Evolutionary conservation across 2,113 vertebrate genomes (phyloP).

Genomic region (Tachysurus vachellii): DNA sequence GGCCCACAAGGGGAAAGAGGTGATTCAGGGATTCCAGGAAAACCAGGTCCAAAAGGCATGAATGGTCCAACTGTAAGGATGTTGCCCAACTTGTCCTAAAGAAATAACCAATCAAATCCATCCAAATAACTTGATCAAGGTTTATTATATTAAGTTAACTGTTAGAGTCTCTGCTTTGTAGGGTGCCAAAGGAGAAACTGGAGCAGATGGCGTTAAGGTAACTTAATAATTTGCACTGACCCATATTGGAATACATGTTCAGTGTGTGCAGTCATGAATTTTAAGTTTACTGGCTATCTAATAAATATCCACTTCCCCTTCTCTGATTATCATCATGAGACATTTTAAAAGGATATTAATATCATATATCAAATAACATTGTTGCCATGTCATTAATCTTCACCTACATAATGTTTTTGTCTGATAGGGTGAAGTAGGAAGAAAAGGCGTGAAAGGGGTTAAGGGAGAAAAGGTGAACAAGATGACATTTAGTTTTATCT

Average conservation of each 20-base stretch:
- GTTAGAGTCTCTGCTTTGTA: conserved; percentile 47
- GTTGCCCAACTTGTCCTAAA: neutral
- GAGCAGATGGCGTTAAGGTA: conserved; percentile 72
- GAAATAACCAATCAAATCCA: neutral
- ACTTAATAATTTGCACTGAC: conserved; percentile 15
- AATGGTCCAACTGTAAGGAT: conserved; percentile 66
- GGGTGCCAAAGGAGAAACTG: conserved; percentile 74
- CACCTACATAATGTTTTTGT: conserved; percentile 5
- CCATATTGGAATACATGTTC: neutral
- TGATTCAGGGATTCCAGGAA: conserved; percentile 70
- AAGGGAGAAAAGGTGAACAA: conserved; percentile 72
- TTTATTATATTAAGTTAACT: conserved; percentile 5
- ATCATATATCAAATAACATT: neutral
- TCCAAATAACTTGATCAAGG: neutral
- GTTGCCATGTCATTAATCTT: neutral
- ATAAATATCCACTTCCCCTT: neutral
- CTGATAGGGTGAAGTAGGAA: conserved; percentile 66
- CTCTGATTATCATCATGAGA: neutral
- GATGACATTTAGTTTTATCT: neutral
- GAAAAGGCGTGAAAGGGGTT: conserved; percentile 62
- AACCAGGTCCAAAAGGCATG: conserved; percentile 69
- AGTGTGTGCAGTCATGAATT: conserved; percentile 4
- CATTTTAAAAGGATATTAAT: neutral
- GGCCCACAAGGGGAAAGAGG: conserved; percentile 69
- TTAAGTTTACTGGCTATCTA: neutral